Base-by-base conservation (phyloP, 2,113 vertebrate genomes). In the Megaceryle torquata region DNA sequence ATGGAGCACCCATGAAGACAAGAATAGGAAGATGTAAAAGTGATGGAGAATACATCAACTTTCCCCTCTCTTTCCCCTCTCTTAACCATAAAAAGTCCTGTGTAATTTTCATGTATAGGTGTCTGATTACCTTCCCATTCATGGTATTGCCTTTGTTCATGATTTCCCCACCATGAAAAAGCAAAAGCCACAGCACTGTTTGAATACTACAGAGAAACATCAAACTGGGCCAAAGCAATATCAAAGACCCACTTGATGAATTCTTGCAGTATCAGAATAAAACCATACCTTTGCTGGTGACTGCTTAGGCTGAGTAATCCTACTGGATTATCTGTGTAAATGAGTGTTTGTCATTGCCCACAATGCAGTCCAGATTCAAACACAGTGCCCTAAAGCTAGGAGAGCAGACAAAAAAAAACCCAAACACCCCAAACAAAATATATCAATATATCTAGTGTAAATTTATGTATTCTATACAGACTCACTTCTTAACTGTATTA, bases 1-100 rank as follows among this genome's bases (percentile, higher is more conserved):
- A n/a, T 10, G 6, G 17, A 51, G 10, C 20, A n/a, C 31, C 2
- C 0, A 46, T 43, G 11, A 80, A 63, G 13, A 72, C 15, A 0
- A 3, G 18, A 81, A 44, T 13, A 72, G 28, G 44, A 35, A 88
- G 41, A 61, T n/a, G 6, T n/a, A 13, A 43, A 88, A 59, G 39
- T 59, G 24, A 74, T 11, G 56, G 33, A 87, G 18, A 57, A 39
- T 70, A 15, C 1, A 2, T 43, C 11, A 68, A 11, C 17, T 84
- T 82, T 86, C 4, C 14, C 12, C 11, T 91, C 17, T 71, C 2
- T 65, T 77, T 64, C 24, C 22, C 15, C 35, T 53, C 24, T 12
- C 28, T 35, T 31, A 60, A 20, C 11, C 15, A 75, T 39, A 54
- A 53, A 61, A 31, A 33, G 2, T 24, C 56, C 6, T 39, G 11